Base-by-base conservation (phyloP, 2,113 vertebrate species). In the Crotalus horridus region DNA sequence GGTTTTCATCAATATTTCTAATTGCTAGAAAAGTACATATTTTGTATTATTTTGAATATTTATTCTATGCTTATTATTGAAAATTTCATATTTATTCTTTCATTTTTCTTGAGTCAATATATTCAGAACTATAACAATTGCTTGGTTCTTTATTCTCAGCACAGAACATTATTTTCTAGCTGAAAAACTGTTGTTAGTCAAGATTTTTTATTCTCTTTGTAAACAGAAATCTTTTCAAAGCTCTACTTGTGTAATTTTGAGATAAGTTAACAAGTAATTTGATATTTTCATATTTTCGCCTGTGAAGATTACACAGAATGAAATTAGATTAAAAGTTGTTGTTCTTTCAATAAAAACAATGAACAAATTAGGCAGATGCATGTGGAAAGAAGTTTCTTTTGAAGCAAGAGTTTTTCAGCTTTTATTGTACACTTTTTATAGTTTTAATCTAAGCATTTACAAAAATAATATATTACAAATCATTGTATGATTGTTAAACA, bases 261-360 rank as follows among this genome's bases (percentile, higher is more conserved):
- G 24, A 89, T 23, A 89, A 91, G 95, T 95, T 93, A 89, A 91
- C 12, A 58, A 94, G 5, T 0, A 0, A 89, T 46, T 46, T 46
- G 6, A 88, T 93, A 91, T 94, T 94, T 92, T 94, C 53, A 90
- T 55, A 89, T 90, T 94, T 51, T 94, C 92, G 88, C 90, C 1
- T 23, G 92, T 94, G 58, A 93, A 93, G 94, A 95, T 92, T 61
- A 59, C 93, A 93, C 29, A 89, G 13, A 94, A 26, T 2, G 2
- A 61, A 95, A 94, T 91, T 64, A 43, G 0, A 21, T 89, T 94
- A 93, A 17, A 94, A 95, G 81, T 24, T 91, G 56, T 87, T 81
- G 85, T 0, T 88, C 33, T 26, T 94, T 43, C 86, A 0, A 0
- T 87, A 93, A 94, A 43, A 94, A 61, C 55, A 87, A 48, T 91